Conservation (phyloP, 2,888 invertebrate genomes). For the Drosophila demipolita region DNA sequence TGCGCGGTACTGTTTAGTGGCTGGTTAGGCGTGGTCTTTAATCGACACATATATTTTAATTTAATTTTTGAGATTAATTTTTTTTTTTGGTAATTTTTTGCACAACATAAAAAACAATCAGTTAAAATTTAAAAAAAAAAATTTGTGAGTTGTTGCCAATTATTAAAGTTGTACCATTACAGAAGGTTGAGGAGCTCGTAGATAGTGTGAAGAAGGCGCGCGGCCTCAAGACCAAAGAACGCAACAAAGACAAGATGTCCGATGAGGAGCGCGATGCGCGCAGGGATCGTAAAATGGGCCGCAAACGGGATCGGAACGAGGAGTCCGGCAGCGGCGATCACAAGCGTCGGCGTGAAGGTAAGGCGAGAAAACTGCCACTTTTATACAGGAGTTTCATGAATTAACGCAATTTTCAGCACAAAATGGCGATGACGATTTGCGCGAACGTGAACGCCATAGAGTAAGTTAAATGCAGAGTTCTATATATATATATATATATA, state of each 20-base stretch:
- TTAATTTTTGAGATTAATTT: background rate
- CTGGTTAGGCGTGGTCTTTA: slow-evolving; percentile 11
- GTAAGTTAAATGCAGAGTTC: slow-evolving; percentile 85
- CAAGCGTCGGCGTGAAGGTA: slow-evolving; percentile 92
- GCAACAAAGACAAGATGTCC: slow-evolving; percentile 88
- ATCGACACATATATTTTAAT: slow-evolving; percentile 1
- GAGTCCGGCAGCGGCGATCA: slow-evolving; percentile 89
- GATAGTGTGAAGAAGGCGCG: slow-evolving; percentile 85
- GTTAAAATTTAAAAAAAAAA: background rate
- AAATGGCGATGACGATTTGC: slow-evolving; percentile 91
- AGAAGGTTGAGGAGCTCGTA: slow-evolving; percentile 83
- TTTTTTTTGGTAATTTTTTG: background rate
- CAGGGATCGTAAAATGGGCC: slow-evolving; percentile 92
- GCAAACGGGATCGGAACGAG: slow-evolving; percentile 92
- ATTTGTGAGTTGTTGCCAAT: slow-evolving; percentile 2
- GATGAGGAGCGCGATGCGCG: slow-evolving; percentile 93
- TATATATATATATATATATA: background rate
- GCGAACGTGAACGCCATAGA: slow-evolving; percentile 88
- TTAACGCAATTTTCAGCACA: slow-evolving; percentile 84
- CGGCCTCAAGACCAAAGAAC: slow-evolving; percentile 85
- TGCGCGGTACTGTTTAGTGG: background rate
- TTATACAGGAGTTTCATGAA: slow-evolving; percentile 38
- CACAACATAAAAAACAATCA: background rate
- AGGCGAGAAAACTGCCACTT: slow-evolving; percentile 24
- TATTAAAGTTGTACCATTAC: slow-evolving; percentile 72